Percentiles rank a stretch among this genome's conserved stretches.
Evolutionary conservation across 2,888 invertebrate species (phyloP).

Genomic region (Willowsia nigromaculata): DNA sequence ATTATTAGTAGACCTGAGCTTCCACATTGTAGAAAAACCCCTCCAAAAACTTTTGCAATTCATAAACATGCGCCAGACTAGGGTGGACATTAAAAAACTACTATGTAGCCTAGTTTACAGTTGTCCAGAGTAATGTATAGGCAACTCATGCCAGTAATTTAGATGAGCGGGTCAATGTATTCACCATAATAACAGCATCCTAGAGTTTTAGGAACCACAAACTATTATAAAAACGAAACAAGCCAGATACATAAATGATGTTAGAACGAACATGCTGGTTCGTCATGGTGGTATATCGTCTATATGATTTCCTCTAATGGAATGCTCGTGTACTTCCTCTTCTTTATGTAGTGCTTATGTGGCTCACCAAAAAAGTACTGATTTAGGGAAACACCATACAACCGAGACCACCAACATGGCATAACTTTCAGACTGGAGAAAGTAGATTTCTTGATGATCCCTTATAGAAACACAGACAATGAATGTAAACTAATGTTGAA

Average conservation of each 20-base stretch:
- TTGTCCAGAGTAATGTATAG: not conserved
- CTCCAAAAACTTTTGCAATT: too few species aligned
- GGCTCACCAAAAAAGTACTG: not conserved
- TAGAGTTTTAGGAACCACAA: not conserved
- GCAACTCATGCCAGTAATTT: not conserved
- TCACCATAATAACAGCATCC: not conserved
- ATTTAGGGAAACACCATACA: not conserved
- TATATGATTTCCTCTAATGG: not conserved
- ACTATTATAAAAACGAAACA: not conserved
- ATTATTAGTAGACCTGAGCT: too few species aligned
- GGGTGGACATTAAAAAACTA: too few species aligned
- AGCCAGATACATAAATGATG: not conserved
- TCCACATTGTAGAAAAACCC: too few species aligned
- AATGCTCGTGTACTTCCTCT: not conserved
- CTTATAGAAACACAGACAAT: not conserved
- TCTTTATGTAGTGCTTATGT: conserved; percentile 2
- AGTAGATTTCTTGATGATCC: not conserved
- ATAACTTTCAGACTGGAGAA: not conserved
- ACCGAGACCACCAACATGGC: not conserved
- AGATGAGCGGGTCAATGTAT: not conserved
- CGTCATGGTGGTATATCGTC: too few species aligned
- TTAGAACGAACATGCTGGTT: not conserved
- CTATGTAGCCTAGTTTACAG: not conserved
- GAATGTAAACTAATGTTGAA: not conserved
- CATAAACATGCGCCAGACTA: too few species aligned